Evolutionary conservation across 2,888 invertebrate species (phyloP).

Genomic region (Desoria tigrina): DNA sequence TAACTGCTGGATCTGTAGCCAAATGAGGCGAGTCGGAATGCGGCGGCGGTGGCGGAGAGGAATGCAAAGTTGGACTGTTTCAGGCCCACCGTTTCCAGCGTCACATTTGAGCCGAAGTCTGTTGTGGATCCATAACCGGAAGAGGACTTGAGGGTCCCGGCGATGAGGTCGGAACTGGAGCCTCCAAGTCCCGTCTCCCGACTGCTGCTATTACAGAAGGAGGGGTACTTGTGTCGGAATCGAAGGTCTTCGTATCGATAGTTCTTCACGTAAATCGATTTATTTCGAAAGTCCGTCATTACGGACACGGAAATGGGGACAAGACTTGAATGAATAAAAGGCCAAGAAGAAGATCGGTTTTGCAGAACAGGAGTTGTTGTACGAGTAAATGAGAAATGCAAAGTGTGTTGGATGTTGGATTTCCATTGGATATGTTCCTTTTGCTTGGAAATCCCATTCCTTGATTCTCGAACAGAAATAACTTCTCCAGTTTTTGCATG

Average conservation of each 20-base stretch:
- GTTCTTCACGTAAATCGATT: slow-evolving; percentile 44
- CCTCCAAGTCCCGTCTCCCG: not conserved
- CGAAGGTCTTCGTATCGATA: slow-evolving; percentile 44
- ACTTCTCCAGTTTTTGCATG: no score
- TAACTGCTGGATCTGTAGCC: not conserved
- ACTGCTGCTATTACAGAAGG: not conserved
- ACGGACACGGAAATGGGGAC: no score
- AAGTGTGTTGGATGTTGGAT: no score
- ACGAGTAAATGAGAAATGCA: no score
- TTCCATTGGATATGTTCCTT: no score
- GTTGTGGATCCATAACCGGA: slow-evolving; percentile 33
- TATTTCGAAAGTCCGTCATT: not conserved
- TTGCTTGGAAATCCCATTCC: no score
- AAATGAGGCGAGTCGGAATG: slow-evolving; percentile 4
- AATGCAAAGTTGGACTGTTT: not conserved
- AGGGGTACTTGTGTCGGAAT: slow-evolving; percentile 33
- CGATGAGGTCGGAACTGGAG: not conserved
- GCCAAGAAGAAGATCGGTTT: no score
- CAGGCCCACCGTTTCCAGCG: not conserved
- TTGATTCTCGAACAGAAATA: no score
- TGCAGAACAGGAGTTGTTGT: no score
- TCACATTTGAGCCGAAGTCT: slow-evolving; percentile 26
- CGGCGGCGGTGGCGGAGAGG: not conserved
- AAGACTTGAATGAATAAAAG: no score
- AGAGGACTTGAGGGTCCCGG: slow-evolving; percentile 25